These are phyloP conservation scores for Thelaira solivaga DNA, from an alignment of 2,888 invertebrate species.

Conservation along the genomic window DNA sequence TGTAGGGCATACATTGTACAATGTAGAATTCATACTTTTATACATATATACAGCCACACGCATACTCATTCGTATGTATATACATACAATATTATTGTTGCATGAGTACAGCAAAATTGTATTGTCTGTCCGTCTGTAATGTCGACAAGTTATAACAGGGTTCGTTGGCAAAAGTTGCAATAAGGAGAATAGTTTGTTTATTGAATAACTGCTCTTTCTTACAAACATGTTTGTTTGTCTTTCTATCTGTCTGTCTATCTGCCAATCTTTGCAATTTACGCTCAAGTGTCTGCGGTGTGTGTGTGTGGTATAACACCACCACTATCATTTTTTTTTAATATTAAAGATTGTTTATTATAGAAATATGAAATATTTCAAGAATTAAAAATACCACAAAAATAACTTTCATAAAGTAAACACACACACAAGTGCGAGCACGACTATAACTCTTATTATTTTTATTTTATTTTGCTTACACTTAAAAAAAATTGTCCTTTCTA, in stretches of 20 bases:
- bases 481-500: neutral
- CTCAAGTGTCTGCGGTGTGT: neutral
- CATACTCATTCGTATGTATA: neutral
- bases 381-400: slow-evolving; percentile 37
- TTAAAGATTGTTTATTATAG: slow-evolving; percentile 30
- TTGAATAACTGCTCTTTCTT: slow-evolving; percentile 24
- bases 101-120: slow-evolving; percentile 1
- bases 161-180: slow-evolving; percentile 20
- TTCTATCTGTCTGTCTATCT: neutral
- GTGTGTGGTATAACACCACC: neutral
- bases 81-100: neutral
- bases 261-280: neutral
- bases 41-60: too few species aligned
- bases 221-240: neutral
- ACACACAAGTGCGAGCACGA: too few species aligned
- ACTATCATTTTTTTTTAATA: neutral
- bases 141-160: slow-evolving; percentile 31
- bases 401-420: neutral
- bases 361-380: slow-evolving; percentile 42
- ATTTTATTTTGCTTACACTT: too few species aligned
- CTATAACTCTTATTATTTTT: too few species aligned
- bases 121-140: slow-evolving; percentile 1
- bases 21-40: too few species aligned
- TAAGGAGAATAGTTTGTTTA: slow-evolving; percentile 33
- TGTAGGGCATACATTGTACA: neutral